Conservation (phyloP, 2,113 vertebrate genomes). For the Scomber scombrus region DNA sequence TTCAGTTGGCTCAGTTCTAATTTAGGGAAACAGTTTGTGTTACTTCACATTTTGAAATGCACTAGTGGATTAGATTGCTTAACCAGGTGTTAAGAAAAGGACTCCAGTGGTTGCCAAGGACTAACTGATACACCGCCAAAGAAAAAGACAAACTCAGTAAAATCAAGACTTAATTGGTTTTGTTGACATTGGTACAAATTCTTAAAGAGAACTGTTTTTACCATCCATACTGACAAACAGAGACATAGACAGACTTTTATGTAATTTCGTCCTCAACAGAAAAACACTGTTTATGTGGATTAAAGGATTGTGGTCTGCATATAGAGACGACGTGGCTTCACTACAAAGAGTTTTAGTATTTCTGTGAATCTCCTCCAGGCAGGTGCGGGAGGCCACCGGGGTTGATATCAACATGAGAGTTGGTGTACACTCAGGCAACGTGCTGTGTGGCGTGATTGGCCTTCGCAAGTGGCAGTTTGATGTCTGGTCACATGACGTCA, state of each 20-base stretch:
- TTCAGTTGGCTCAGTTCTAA: too few relatives aligned
- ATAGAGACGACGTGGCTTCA: background rate
- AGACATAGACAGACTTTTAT: background rate
- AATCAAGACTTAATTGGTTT: background rate
- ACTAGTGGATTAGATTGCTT: background rate
- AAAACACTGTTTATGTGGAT: background rate
- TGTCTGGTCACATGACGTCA: slow-evolving; percentile 99
- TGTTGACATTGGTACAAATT: background rate
- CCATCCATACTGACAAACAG: background rate
- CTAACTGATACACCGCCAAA: too few relatives aligned
- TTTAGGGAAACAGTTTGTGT: background rate
- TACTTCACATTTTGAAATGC: background rate
- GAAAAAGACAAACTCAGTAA: background rate
- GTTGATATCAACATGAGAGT: slow-evolving; percentile 99
- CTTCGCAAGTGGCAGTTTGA: slow-evolving; percentile 99
- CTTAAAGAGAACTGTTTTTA: background rate
- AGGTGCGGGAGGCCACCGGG: slow-evolving; percentile 95
- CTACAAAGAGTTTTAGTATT: background rate
- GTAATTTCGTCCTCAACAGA: background rate
- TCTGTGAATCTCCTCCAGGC: slow-evolving; percentile 79
- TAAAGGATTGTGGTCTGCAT: background rate
- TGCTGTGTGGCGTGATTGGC: slow-evolving; percentile 97
- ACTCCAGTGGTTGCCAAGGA: background rate
- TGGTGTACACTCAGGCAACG: slow-evolving; percentile 96
- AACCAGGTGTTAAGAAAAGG: background rate